Evolutionary conservation across 1,140 invertebrate species (phyloP).

Genomic region (Leucophenga varia): DNA sequence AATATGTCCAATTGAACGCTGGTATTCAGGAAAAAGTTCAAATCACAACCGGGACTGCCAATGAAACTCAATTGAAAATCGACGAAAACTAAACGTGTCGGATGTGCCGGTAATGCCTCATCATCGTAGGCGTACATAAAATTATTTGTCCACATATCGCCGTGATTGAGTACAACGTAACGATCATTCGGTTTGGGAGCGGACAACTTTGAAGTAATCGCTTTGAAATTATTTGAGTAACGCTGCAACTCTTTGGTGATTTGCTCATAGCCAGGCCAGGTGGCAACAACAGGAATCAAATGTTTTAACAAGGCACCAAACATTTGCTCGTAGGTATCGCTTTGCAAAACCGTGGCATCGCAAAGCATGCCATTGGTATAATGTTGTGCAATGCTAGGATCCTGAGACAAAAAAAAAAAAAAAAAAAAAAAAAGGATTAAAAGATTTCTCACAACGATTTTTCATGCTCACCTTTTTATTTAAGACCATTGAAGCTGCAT

Average conservation of each 20-base stretch:
- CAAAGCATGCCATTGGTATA: slow-evolving; percentile 41
- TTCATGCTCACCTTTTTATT: slow-evolving; percentile 31
- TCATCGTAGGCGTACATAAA: slow-evolving; percentile 65
- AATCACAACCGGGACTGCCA: slow-evolving; percentile 44
- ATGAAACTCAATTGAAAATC: slow-evolving; percentile 48
- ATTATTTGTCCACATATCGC: slow-evolving; percentile 69
- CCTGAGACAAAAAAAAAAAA: slow-evolving; percentile 15
- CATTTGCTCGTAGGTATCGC: slow-evolving; percentile 34
- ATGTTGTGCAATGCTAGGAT: slow-evolving; percentile 32
- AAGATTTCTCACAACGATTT: neutral
- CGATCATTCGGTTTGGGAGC: slow-evolving; percentile 31
- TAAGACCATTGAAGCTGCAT: slow-evolving; percentile 51
- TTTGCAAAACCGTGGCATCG: slow-evolving; percentile 30
- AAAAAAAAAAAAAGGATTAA: no score
- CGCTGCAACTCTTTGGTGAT: slow-evolving; percentile 42
- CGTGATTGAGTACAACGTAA: slow-evolving; percentile 64
- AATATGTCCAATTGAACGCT: slow-evolving; percentile 37
- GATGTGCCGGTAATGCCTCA: slow-evolving; percentile 43
- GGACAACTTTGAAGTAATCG: slow-evolving; percentile 36
- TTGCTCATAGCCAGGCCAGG: slow-evolving; percentile 40
- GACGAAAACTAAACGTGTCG: slow-evolving; percentile 60
- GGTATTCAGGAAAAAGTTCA: slow-evolving; percentile 49
- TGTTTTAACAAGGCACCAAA: slow-evolving; percentile 35
- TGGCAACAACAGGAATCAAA: slow-evolving; percentile 30
- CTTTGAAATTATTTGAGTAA: slow-evolving; percentile 57